Evolutionary conservation across 2,888 invertebrate species (phyloP).

Genomic region (Ophion ventricosus): DNA sequence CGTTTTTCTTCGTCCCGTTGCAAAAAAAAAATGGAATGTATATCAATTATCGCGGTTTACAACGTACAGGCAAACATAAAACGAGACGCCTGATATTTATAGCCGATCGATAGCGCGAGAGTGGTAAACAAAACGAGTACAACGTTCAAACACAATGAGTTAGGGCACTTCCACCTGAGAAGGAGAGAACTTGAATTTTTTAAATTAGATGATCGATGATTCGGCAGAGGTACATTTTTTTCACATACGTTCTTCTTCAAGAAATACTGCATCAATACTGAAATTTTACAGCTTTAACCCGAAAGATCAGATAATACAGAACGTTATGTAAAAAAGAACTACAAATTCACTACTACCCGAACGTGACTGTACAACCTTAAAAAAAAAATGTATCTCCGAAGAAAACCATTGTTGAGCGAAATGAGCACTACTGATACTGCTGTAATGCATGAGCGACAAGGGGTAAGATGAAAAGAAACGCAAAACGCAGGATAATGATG

Average conservation of each 20-base stretch:
- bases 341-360: too few relatives aligned
- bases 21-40: constrained; percentile 34
- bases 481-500: constrained; percentile 44
- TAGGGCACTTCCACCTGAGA: constrained; percentile 60
- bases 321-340: too few relatives aligned
- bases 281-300: too few relatives aligned
- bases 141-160: constrained; percentile 60
- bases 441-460: constrained; percentile 57
- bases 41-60: constrained; percentile 65
- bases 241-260: neutral
- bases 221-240: constrained; percentile 7
- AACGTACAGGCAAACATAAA: constrained; percentile 65
- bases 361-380: neutral
- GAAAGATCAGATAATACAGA: too few relatives aligned
- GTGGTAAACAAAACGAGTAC: constrained; percentile 61
- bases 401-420: constrained; percentile 35
- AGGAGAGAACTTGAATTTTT: constrained; percentile 36
- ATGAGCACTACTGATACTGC: constrained; percentile 52
- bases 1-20: constrained; percentile 52
- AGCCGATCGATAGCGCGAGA: constrained; percentile 64
- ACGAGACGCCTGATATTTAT: constrained; percentile 13
- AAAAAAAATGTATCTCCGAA: constrained; percentile 14
- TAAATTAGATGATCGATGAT: constrained; percentile 31
- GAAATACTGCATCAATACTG: neutral
- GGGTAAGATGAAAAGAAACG: constrained; percentile 48